A percentile compares a stretch with the other conserved stretches of the same genome.
Conservation (phyloP, 2,113 vertebrate genomes). For the Odontesthes bonariensis region DNA sequence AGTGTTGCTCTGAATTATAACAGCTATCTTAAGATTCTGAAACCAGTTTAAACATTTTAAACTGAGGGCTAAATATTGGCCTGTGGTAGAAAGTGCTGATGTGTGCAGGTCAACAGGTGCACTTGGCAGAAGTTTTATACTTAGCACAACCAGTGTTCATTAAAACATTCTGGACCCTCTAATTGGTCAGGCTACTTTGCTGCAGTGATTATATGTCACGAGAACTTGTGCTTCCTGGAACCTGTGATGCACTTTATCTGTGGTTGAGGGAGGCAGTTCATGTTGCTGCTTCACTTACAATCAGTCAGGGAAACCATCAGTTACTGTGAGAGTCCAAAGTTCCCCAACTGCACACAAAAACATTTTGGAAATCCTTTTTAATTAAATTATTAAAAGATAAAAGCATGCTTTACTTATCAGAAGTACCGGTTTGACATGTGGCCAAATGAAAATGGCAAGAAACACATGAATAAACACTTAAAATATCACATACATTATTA, state of each 20-base stretch:
- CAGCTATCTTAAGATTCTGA: not conserved
- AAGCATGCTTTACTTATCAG: not conserved
- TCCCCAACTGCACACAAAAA: not conserved
- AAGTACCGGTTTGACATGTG: not conserved
- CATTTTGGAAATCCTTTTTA: not conserved
- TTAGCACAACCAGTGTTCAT: constrained; percentile 33
- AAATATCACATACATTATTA: not conserved
- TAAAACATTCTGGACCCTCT: constrained; percentile 11
- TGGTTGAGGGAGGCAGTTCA: not conserved
- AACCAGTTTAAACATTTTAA: not conserved
- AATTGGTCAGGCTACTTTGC: constrained; percentile 14
- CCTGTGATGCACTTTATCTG: constrained; percentile 11
- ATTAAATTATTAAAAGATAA: not conserved
- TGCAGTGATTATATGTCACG: constrained; percentile 19
- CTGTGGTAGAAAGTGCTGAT: constrained; percentile 20
- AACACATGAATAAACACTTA: not conserved
- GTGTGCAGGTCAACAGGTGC: constrained; percentile 37
- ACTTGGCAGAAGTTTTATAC: constrained; percentile 26
- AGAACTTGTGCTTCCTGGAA: constrained; percentile 10
- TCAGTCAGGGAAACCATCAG: not conserved
- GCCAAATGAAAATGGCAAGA: not conserved
- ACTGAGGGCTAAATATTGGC: constrained; percentile 4
- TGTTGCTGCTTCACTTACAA: not conserved
- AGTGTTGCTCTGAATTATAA: not conserved
- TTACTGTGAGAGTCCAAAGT: not conserved